These are phyloP conservation scores for Acrocephalus kingi DNA, from an alignment of 2,113 vertebrate species.

Conservation along the genomic window DNA sequence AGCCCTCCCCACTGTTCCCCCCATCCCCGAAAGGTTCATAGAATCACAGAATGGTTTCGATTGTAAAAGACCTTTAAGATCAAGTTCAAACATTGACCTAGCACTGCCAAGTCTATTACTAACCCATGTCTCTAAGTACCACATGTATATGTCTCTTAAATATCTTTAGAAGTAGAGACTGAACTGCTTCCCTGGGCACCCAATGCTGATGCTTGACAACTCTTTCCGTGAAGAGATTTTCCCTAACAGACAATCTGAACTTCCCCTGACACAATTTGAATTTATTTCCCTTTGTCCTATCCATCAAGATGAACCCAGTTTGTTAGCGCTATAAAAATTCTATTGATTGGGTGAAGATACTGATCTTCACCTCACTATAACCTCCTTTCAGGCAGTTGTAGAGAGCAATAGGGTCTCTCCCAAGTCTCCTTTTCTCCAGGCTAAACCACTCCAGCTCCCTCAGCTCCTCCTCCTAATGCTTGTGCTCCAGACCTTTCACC, in stretches of 20 bases:
- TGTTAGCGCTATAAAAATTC: background rate
- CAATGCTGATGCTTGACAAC: background rate
- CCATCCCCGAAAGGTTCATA: rapidly evolving
- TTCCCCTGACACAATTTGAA: background rate
- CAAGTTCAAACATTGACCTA: background rate
- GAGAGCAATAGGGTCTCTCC: background rate
- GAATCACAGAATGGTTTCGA: background rate
- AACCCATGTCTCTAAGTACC: background rate
- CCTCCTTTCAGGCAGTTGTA: background rate
- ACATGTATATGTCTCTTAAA: background rate
- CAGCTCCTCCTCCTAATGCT: background rate
- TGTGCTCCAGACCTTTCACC: background rate
- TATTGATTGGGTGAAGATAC: background rate
- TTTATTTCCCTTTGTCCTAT: background rate
- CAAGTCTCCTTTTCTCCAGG: background rate
- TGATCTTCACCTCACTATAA: rapidly evolving
- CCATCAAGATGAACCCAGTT: background rate
- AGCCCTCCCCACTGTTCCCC: rapidly evolving
- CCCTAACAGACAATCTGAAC: background rate
- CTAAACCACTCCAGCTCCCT: background rate
- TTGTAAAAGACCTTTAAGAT: background rate
- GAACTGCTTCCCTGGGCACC: rapidly evolving
- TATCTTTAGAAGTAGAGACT: background rate
- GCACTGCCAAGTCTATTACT: background rate
- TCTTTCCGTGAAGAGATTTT: background rate